Conservation (phyloP, 2,797 vertebrate species). For the Carcharodon carcharias region DNA sequence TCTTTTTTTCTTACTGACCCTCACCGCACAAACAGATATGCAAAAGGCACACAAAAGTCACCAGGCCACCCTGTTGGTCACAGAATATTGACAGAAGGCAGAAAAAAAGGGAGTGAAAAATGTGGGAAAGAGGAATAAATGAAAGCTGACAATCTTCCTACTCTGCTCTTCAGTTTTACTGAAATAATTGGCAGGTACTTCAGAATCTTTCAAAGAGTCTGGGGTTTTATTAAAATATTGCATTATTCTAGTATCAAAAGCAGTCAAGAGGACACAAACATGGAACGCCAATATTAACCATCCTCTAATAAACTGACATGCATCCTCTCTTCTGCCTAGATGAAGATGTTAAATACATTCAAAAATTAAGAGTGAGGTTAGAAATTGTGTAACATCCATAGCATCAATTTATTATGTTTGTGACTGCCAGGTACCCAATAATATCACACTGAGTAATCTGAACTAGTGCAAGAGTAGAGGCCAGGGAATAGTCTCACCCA, state of each 20-base stretch:
- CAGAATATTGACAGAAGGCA: neutral
- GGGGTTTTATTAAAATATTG: conserved; percentile 1
- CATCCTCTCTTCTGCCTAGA: neutral
- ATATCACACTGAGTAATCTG: neutral
- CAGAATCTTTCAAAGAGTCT: neutral
- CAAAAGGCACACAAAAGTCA: neutral
- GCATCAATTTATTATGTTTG: neutral
- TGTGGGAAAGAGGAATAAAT: neutral
- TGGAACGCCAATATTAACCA: neutral
- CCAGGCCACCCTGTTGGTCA: neutral
- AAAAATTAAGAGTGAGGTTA: conserved; percentile 10
- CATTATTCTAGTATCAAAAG: neutral
- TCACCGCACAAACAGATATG: too few species aligned
- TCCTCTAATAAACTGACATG: neutral
- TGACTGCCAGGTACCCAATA: neutral
- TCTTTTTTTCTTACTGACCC: neutral
- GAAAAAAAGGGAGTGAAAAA: neutral
- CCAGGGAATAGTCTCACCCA: neutral
- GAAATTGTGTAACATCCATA: conserved; percentile 2
- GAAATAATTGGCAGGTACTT: conserved; percentile 8
- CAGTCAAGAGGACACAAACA: neutral
- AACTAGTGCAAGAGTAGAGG: neutral
- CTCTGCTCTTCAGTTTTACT: neutral
- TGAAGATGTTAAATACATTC: conserved; percentile 28
- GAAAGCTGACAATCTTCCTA: neutral